Evolutionary conservation across 2,113 vertebrate species (phyloP).

Genomic region (Gymnogyps californianus): DNA sequence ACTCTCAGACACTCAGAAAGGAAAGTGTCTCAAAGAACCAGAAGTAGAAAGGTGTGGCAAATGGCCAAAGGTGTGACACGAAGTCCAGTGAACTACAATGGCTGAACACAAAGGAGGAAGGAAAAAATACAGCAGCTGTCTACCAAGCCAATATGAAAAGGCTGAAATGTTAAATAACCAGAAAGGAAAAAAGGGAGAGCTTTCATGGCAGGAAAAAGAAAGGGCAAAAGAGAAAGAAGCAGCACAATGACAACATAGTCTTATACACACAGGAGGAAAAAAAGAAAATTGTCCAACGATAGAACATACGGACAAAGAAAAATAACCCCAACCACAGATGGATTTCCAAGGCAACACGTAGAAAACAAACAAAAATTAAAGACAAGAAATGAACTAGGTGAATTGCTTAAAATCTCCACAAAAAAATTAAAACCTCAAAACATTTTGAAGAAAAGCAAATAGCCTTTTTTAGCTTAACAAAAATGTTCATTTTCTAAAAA

Average conservation of each 20-base stretch:
- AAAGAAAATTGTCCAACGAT: not conserved
- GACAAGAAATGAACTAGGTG: not conserved
- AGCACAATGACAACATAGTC: not conserved
- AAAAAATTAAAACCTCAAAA: not conserved
- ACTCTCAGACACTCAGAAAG: not conserved
- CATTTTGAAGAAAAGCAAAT: not conserved
- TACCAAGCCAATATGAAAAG: slow-evolving; percentile 1
- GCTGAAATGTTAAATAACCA: slow-evolving; percentile 11
- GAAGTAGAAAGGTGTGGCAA: slow-evolving; percentile 39
- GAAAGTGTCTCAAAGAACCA: not conserved
- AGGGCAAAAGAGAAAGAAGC: not conserved
- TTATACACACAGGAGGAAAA: not conserved
- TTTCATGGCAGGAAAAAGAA: not conserved
- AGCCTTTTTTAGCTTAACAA: not conserved
- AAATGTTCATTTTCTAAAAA: not conserved
- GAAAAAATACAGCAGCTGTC: not conserved
- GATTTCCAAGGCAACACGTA: not conserved
- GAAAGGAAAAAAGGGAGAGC: not conserved
- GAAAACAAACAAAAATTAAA: slow-evolving; percentile 5
- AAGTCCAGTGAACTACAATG: not conserved
- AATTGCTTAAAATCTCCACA: not conserved
- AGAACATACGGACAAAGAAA: not conserved
- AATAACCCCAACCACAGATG: not conserved
- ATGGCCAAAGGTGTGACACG: slow-evolving; percentile 20
- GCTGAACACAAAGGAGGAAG: not conserved